Evolutionary conservation across 2,113 vertebrate species (phyloP), one percentile per base, ranked within the genome.

Genomic region (Albula goreensis): DNA sequence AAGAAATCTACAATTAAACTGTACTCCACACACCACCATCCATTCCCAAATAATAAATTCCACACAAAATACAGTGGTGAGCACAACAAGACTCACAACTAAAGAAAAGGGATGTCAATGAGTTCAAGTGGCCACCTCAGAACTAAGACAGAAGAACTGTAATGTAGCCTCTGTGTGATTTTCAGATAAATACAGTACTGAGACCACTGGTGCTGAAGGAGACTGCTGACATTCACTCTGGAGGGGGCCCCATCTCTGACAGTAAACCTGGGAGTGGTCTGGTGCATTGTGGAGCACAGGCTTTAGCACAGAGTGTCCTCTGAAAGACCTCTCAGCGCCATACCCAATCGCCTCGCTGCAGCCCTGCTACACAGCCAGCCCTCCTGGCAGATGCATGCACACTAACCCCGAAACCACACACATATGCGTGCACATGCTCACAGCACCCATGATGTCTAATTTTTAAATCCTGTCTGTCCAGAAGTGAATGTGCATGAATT

Each of bases 381-480:
- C 63, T 22, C 31, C 31, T 41, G 31, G 31, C 31, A 41, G 31
- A 41, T 41, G 31, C 31, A 41, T 41, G 31, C 63, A 70, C 63
- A 5, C 63, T n/a, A 3, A 41, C 63, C 63, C 17, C 17, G 5
- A 19, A 17, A 3, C 56, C 56, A 60, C 56, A 2, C 63, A 15
- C 83, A 83, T 56, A 51, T 78, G 0, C 81, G 17, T 15, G 11
- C 56, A 60, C 56, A 60, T 15, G 11, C 56, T 1, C 56, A 19
- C 63, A 8, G 63, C 19, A 19, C 3, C 63, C 4, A 17, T 5
- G 2, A n/a, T 88, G 92, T 91, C 88, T 90, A 85, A 91, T 92
- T 92, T 88, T 25, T 19, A 85, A 93, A 92, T 92, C 74, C 89
- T 90, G 89, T 92, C 88, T 81, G 63, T 83, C 80, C 51, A 92